Evolutionary conservation across 2,797 vertebrate genomes (phyloP).

Genomic region (Carapus acus): DNA sequence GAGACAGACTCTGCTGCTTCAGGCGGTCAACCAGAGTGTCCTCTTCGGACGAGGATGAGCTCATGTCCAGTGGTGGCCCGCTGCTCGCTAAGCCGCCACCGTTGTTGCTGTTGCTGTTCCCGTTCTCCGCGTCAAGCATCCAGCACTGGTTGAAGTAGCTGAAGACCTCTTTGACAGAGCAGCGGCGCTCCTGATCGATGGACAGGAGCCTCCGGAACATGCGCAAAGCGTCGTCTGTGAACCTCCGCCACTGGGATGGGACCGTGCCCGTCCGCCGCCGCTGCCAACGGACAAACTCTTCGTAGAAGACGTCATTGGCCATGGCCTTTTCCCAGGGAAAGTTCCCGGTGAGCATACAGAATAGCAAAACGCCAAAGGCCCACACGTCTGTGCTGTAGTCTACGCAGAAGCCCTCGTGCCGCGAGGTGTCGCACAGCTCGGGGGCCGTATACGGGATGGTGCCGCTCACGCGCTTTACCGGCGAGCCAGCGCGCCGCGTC

Average conservation of each 20-base stretch:
- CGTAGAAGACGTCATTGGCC: slow-evolving; percentile 71
- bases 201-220: slow-evolving; percentile 75
- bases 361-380: slow-evolving; percentile 78
- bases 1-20: slow-evolving; percentile 72
- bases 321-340: slow-evolving; percentile 80
- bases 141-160: slow-evolving; percentile 70
- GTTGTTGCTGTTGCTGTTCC: slow-evolving; percentile 32
- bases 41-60: slow-evolving; percentile 65
- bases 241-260: slow-evolving; percentile 77
- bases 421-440: slow-evolving; percentile 70
- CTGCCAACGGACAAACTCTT: slow-evolving; percentile 78
- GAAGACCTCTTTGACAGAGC: slow-evolving; percentile 74
- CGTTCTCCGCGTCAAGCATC: slow-evolving; percentile 71
- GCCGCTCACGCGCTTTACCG: slow-evolving; percentile 74
- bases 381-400: slow-evolving; percentile 77
- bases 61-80: slow-evolving; percentile 52
- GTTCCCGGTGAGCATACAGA: slow-evolving; percentile 80
- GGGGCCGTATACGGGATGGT: slow-evolving; percentile 80
- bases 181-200: slow-evolving; percentile 70
- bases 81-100: neutral
- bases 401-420: slow-evolving; percentile 72
- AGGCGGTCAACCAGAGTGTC: slow-evolving; percentile 69
- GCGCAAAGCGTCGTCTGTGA: slow-evolving; percentile 68
- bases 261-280: slow-evolving; percentile 54
- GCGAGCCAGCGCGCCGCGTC: slow-evolving; percentile 72